phyloP scores from a whole-genome alignment of 2,888 invertebrate genomes.

The Pandemis corylana region DNA sequence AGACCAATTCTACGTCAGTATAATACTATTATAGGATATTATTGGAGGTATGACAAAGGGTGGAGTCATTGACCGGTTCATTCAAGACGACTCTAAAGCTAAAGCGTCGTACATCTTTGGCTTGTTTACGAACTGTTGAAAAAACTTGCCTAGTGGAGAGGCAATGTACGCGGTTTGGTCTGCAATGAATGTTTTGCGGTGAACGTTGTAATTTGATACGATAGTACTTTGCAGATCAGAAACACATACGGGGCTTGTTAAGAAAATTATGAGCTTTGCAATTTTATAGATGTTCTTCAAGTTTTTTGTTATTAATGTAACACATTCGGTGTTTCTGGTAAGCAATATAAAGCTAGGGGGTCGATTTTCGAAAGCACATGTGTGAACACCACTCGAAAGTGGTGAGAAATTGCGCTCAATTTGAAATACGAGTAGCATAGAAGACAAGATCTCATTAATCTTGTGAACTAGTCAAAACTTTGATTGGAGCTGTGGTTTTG shows the following conservation, averaged over 20 bases:
- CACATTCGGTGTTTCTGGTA: no score
- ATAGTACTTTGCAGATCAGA: neutral
- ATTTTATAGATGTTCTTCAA: no score
- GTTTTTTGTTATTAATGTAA: no score
- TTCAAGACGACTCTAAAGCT: neutral
- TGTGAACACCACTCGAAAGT: no score
- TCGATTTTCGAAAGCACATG: no score
- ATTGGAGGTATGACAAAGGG: neutral
- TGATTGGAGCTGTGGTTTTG: no score
- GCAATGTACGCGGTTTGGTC: neutral
- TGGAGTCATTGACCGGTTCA: neutral
- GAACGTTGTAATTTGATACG: neutral
- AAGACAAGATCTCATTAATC: no score
- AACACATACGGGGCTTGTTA: neutral
- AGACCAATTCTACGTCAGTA: neutral
- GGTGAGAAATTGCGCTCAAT: no score
- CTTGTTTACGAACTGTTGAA: neutral
- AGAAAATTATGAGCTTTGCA: neutral
- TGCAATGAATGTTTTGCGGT: neutral
- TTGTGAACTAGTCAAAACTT: no score
- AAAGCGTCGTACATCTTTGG: neutral
- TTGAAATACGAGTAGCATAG: no score
- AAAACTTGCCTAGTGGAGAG: neutral
- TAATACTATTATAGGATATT: neutral
- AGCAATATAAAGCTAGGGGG: no score